Evolutionary conservation across 2,888 invertebrate species (phyloP), one percentile per base, ranked within the genome.

Genomic region (Lucinisca nassula): DNA sequence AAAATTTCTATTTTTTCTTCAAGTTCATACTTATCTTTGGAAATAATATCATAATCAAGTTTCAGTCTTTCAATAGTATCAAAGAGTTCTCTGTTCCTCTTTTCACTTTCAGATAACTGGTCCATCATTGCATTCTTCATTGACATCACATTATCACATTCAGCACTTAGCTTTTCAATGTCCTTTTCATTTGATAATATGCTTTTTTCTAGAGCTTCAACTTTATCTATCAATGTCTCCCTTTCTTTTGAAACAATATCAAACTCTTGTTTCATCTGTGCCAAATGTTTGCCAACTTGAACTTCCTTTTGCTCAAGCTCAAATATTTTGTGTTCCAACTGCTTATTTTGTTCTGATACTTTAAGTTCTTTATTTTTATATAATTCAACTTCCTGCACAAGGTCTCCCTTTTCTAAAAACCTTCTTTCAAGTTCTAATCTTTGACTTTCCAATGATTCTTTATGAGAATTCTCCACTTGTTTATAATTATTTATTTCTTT

Each of bases 311-410:
- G 84, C 70, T 91, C 89, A 32, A 83, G 70, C 27, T 91, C 90
- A 82, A 86, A 89, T 14, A 90, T 10, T 79, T 82, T 88, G 79
- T 92, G 90, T 85, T 87, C 89, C 35, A 88, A 77, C 38, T 74
- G 24, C 30, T 83, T 72, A 51, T 80, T 86, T 32, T 89, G 82
- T 49, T 81, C 87, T 17, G 49, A 67, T 32, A 45, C 61, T 45
- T 72, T 74, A 14, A 32, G 37, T 49, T 80, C 55, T 32, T 84
- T 85, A 12, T 21, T 8, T 38, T 78, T 77, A 30, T 61, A 10
- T 72, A 84, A 70, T n/a, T 70, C 84, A 32, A 85, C 17, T 24
- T 58, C 40, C 45, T 84, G 73, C 55, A 87, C 80, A 37, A 85
- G 49, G 14, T 82, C 82, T 14, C 78, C 24, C 14, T 79, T 81